Base-by-base conservation (phyloP, 2,888 invertebrate genomes). In the Muschampia plurimacula region DNA sequence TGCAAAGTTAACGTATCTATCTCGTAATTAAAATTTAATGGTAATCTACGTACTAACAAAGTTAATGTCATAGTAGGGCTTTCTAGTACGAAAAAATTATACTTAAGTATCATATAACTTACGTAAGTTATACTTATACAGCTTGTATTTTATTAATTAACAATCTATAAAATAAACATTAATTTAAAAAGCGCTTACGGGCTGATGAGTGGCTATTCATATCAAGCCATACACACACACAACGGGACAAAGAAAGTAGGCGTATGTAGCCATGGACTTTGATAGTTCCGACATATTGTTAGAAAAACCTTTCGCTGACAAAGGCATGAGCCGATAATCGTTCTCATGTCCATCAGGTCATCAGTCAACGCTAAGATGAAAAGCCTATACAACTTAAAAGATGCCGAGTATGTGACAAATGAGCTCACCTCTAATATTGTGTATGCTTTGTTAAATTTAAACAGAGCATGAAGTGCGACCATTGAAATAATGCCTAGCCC, bases 281-380 rank as follows among this genome's bases (percentile, higher is more conserved):
- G 88, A 91, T 87, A 82, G 75, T 72, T 76, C 90, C 91, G 89
- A 84, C 78, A 79, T 79, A 86, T 90, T 92, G 90, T 92, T 84
- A 80, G 80, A 82, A 79, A 79, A 87, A 85, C 86, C 86, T 88
- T 88, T 85, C 81, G 84, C 87, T 85, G 79, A 90, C 91, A 90
- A 89, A 87, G 85, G 85, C 85, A 84, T 86, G 84, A 84, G 84
- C 78, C 85, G 87, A 89, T 91, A 89, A 90, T 92, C 89, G 86
- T 86, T 89, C 87, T 81, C 83, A 82, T 86, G 90, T 89, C 89
- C 90, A 84, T 88, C 88, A 85, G 88, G 87, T 89, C 92, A 92
- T 92, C 92, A 91, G 86, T 93, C 92, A 92, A 87, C 78, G 81
- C 77, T 60, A 82, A 88, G 87, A 91, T 90, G 90, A 91, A 90